Percentiles rank a stretch among this genome's conserved stretches.
These are phyloP conservation scores for Lycaon pictus DNA, from an alignment of 2,113 vertebrate species.

Conservation along the genomic window DNA sequence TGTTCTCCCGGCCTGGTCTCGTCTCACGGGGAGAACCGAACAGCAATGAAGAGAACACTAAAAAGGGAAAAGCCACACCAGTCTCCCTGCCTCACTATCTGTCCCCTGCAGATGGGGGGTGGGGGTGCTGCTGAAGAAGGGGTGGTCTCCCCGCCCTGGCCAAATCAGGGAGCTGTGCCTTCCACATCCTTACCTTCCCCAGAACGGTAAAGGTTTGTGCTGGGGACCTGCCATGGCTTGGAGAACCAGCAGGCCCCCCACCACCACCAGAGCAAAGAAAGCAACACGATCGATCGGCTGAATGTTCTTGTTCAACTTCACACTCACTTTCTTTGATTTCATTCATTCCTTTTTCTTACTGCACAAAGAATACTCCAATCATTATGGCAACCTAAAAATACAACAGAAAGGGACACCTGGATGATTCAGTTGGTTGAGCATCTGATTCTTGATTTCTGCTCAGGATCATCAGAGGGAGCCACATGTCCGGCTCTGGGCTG, in stretches of 20 bases:
- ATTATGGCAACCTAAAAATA: not conserved
- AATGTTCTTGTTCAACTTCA: not conserved
- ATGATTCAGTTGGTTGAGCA: not conserved
- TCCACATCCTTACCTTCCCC: not conserved
- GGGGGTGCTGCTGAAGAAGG: not conserved
- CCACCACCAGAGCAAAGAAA: not conserved
- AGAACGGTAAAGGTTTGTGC: not conserved
- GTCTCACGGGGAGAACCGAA: not conserved
- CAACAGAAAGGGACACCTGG: not conserved
- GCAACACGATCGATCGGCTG: not conserved
- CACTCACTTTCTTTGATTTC: not conserved
- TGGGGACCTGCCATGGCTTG: not conserved
- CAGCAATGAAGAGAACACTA: not conserved
- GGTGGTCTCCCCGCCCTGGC: not conserved
- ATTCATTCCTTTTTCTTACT: conserved; percentile 11
- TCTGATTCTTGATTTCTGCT: not conserved
- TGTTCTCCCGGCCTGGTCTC: not conserved
- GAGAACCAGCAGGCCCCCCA: not conserved
- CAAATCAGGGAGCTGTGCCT: not conserved
- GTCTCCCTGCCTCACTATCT: not conserved
- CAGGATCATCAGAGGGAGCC: not conserved
- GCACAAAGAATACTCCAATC: conserved; percentile 51
- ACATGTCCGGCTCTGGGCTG: not conserved
- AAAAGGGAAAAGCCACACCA: not conserved
- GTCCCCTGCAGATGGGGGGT: not conserved